Evolutionary conservation across 2,888 invertebrate species (phyloP).

Genomic region (Leptura quadrifasciata): DNA sequence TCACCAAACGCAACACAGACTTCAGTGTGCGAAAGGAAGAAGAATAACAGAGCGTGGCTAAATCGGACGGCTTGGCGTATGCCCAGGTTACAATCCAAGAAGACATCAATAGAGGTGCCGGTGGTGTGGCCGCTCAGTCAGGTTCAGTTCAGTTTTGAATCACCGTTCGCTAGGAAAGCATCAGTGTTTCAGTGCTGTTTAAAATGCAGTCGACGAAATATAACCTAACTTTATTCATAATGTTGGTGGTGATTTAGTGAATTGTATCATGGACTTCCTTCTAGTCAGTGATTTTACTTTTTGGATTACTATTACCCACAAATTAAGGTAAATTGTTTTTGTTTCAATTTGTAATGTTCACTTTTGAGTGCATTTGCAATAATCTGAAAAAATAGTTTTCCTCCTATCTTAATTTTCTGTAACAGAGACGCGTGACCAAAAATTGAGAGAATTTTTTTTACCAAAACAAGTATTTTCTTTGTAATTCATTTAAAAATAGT

Average conservation of each 20-base stretch:
- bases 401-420: too few relatives aligned
- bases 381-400: too few relatives aligned
- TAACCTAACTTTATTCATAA: slow-evolving; percentile 23
- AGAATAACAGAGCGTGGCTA: neutral
- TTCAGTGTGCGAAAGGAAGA: neutral
- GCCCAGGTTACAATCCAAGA: slow-evolving; percentile 46
- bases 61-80: slow-evolving; percentile 40
- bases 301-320: slow-evolving; percentile 37
- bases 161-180: slow-evolving; percentile 4
- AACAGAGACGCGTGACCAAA: too few relatives aligned
- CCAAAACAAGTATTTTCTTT: too few relatives aligned
- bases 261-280: neutral
- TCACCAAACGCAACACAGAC: neutral
- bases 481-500: too few relatives aligned
- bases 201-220: slow-evolving; percentile 20
- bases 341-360: too few relatives aligned
- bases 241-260: slow-evolving; percentile 27
- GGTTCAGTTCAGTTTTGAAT: slow-evolving; percentile 39
- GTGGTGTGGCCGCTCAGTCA: slow-evolving; percentile 1
- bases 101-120: slow-evolving; percentile 46
- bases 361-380: too few relatives aligned
- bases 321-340: slow-evolving; percentile 27
- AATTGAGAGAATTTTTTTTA: too few relatives aligned
- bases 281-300: slow-evolving; percentile 7
- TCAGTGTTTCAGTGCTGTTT: slow-evolving; percentile 15